phyloP scores from a whole-genome alignment of 2,113 vertebrate genomes.

The Setophaga petechia region DNA sequence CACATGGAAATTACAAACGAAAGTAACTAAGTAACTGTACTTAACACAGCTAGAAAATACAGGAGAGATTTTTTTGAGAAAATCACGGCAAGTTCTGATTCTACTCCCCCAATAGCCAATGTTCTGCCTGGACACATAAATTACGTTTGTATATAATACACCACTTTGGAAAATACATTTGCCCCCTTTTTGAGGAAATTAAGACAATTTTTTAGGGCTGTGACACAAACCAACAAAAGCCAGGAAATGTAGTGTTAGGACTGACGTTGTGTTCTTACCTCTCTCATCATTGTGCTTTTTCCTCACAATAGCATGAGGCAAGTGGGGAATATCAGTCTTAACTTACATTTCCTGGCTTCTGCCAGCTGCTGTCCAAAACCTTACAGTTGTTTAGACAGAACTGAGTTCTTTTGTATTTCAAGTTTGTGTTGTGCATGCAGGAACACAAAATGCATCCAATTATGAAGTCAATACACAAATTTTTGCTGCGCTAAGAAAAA shows the following conservation, averaged over 20 bases:
- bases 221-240: constrained; percentile 58
- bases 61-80: neutral
- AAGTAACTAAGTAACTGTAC: constrained; percentile 6
- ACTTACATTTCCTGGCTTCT: constrained; percentile 63
- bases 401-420: neutral
- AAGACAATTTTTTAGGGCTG: constrained; percentile 47
- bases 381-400: constrained; percentile 2
- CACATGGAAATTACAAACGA: constrained; percentile 49
- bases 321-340: constrained; percentile 25
- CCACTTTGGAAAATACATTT: constrained; percentile 47
- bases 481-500: neutral
- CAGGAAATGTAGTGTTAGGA: constrained; percentile 57
- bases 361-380: constrained; percentile 13
- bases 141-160: neutral
- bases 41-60: neutral
- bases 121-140: constrained; percentile 4
- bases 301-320: constrained; percentile 31
- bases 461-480: neutral
- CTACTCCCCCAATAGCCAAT: neutral
- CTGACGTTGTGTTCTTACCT: neutral
- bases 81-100: neutral
- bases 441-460: neutral
- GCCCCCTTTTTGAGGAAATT: neutral
- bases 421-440: neutral
- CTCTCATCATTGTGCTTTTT: constrained; percentile 52